phyloP scores from a whole-genome alignment of 2,888 invertebrate genomes.

The Onthophagus sagittarius region DNA sequence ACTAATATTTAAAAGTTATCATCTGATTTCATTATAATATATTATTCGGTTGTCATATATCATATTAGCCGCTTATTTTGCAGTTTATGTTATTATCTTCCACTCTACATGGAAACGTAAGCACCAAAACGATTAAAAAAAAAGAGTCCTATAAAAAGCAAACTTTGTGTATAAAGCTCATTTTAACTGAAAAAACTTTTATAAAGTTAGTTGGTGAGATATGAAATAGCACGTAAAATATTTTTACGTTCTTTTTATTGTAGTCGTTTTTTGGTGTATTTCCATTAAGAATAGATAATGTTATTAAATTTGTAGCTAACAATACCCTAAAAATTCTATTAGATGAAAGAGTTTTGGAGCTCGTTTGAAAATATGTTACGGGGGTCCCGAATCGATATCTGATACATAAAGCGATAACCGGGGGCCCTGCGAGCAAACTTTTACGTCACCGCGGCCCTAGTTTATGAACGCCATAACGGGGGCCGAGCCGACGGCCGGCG shows the following conservation, averaged over 20 bases:
- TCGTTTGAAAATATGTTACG: not conserved
- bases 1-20: too few relatives aligned
- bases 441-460: conserved; percentile 12
- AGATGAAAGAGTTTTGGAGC: not conserved
- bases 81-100: too few relatives aligned
- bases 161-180: not conserved
- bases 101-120: too few relatives aligned
- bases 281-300: too few relatives aligned
- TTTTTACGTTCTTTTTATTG: too few relatives aligned
- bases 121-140: too few relatives aligned
- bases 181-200: not conserved
- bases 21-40: too few relatives aligned
- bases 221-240: not conserved
- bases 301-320: too few relatives aligned
- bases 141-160: not conserved
- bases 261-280: too few relatives aligned
- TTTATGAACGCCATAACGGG: conserved; percentile 9
- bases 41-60: too few relatives aligned
- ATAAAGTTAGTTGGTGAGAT: not conserved
- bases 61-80: too few relatives aligned
- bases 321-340: not conserved
- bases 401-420: conserved; percentile 10
- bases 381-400: conserved; percentile 6
- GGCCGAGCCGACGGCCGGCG: conserved; percentile 3
- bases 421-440: conserved; percentile 7